Base-by-base conservation (phyloP, 2,888 invertebrate genomes). In the Tridacna gigas region DNA sequence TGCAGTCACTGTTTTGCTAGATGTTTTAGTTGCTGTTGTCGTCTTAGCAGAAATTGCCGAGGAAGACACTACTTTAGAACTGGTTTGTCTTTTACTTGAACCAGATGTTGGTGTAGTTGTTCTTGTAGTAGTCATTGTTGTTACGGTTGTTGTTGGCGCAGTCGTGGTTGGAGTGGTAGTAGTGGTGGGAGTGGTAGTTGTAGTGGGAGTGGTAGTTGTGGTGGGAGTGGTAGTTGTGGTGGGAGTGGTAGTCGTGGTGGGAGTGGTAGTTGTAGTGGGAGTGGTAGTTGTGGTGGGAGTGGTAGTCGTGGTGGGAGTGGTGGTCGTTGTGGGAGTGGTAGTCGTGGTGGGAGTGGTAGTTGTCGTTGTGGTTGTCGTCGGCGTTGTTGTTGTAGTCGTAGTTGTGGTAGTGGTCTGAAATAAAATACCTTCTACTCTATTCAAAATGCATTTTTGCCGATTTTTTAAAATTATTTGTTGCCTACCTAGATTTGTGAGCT, bases 211-310 rank as follows among this genome's bases (percentile, higher is more conserved):
- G 0, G 25, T 51, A 1, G 74, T 65, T n/a, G 79, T 7, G 0
- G 74, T 1, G 2, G 66, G 26, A 1, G 67, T 66, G 15, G 25
- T 56, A 15, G 67, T 77, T 51, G 67, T 13, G 1, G 74, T 51
- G 13, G 79, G 15, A n/a, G 79, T 65, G 0, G 66, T 66, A 0
- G 78, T 13, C 9, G 65, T 25, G 22, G 74, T 73, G 5, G 73
- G 48, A 2, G 79, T 74, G 0, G 79, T 20, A 0, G 79, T 51
- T 3, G 79, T 67, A 1, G 74, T 74, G 12, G 79, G 66, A 0
- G 74, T 74, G 5, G 79, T 9, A 51, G 79, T 66, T 12, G 66
- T 56, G 11, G 79, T 74, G 0, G 79, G 74, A 11, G 79, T 51
- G 4, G 74, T 65, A 25, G 74, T 48, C n/a, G 67, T 75, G 22